A percentile compares a stretch with the other conserved stretches of the same genome.
Evolutionary conservation across 2,113 vertebrate genomes (phyloP).

Genomic region (Charina bottae): DNA sequence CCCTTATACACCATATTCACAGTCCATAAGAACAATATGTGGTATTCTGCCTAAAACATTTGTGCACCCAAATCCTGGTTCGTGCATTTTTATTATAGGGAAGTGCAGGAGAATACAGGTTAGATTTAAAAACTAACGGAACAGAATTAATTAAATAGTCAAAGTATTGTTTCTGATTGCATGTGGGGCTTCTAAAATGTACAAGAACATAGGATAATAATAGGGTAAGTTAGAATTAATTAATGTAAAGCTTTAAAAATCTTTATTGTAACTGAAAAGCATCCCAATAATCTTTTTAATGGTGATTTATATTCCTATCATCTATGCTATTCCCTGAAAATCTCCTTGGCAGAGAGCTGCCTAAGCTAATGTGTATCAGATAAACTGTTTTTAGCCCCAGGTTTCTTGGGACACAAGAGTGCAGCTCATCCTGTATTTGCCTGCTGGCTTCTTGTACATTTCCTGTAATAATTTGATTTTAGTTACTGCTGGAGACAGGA

Average conservation of each 20-base stretch:
- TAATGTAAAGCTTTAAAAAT: background rate
- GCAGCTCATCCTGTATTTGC: conserved; percentile 17
- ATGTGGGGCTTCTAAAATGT: background rate
- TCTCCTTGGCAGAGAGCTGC: background rate
- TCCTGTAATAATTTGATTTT: conserved; percentile 28
- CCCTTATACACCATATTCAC: background rate
- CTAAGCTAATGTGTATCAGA: background rate
- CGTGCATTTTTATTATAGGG: background rate
- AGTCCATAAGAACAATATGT: background rate
- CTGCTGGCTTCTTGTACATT: conserved; percentile 12
- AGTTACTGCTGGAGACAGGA: conserved; percentile 5
- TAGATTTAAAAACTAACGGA: background rate
- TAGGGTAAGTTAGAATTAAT: background rate
- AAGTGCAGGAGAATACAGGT: background rate
- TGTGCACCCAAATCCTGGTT: background rate
- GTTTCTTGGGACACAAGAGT: background rate
- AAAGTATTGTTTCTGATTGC: conserved; percentile 1
- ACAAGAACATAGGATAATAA: background rate
- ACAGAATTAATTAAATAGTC: background rate
- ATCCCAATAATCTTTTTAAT: background rate
- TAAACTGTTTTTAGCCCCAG: background rate
- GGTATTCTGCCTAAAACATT: background rate
- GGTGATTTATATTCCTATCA: background rate
- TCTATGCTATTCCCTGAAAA: background rate
- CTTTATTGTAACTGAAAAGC: background rate